Percentiles rank a stretch among this genome's conserved stretches.
phyloP scores from a whole-genome alignment of 2,113 vertebrate species.

The Cyrtonyx montezumae region DNA sequence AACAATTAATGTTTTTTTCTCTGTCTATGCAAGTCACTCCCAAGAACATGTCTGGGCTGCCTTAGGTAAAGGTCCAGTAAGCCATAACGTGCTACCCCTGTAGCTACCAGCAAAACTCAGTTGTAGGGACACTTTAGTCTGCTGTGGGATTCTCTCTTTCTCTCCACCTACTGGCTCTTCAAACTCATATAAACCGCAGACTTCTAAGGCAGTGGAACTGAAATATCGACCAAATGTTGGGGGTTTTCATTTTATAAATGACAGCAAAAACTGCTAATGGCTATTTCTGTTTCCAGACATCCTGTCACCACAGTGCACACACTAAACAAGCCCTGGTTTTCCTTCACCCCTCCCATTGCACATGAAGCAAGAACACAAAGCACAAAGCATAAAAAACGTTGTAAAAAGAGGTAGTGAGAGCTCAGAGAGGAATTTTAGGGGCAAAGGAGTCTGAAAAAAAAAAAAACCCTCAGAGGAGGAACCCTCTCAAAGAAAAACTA shows the following conservation, averaged over 20 bases:
- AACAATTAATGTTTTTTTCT: not conserved
- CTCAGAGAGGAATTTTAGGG: constrained; percentile 12
- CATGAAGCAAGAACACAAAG: not conserved
- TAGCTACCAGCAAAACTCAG: not conserved
- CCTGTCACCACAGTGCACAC: not conserved
- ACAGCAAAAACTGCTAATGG: not conserved
- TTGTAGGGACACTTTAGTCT: too few relatives aligned
- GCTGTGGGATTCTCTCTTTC: not conserved
- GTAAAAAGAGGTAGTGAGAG: constrained; percentile 53
- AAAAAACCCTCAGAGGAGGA: constrained; percentile 8
- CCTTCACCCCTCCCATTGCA: not conserved
- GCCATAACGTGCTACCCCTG: not conserved
- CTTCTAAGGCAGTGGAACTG: not conserved
- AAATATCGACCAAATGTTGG: not conserved
- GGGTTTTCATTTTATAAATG: not conserved
- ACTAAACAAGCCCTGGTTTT: not conserved
- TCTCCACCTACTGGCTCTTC: not conserved
- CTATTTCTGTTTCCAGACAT: not conserved
- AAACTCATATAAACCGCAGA: not conserved
- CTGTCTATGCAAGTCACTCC: not conserved
- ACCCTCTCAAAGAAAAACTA: constrained; percentile 1
- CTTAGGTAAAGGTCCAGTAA: not conserved
- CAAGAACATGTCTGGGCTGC: not conserved
- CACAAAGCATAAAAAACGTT: not conserved
- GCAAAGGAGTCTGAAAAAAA: not conserved